Base-by-base conservation (phyloP, 1,140 invertebrate genomes). In the Limonius californicus region DNA sequence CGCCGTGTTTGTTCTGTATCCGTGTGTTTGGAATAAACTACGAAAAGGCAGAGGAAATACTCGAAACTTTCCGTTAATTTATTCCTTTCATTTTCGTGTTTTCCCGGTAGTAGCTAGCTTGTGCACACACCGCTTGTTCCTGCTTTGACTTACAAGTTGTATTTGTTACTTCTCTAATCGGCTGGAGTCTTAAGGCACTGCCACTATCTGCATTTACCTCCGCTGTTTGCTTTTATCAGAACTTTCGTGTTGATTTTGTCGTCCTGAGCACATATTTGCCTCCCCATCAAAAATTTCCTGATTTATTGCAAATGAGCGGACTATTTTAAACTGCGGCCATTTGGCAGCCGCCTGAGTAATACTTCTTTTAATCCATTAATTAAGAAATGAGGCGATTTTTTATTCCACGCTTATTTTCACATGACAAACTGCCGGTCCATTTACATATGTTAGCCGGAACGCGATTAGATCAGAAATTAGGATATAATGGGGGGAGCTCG, bases 21-120 rank as follows among this genome's bases (percentile, higher is more conserved):
- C 66, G 65, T 69, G 67, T 70, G 69, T 72, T 72, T 64, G 64
- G 70, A 71, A 71, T 73, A 70, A 73, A 71, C 71, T 68, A 59
- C 21, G 54, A 67, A 65, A 72, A 71, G 70, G 67, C 66, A 71
- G 62, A 69, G 68, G 56, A 68, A 70, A 68, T 66, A 60, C 66
- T 47, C 50, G 54, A 63, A 67, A 72, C 70, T 73, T 73, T 72
- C 72, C 70, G 72, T 72, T 73, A 73, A 73, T 73, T 73, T 72
- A 71, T 73, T 70, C 70, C 65, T 65, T 70, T 72, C 70, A 67
- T 73, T 72, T 72, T 66, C 62, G 62, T 65, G 64, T 70, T 70
- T 72, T 66, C 50, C 65, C 58, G 9, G 14, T 11, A 21, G 56
- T 43, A 39, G 62, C 60, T 57, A 57, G 62, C 59, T 66, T 68